A percentile compares a stretch with the other conserved stretches of the same genome.
phyloP scores from a whole-genome alignment of 2,888 invertebrate genomes.

The Cryptocheilus praepositus region DNA sequence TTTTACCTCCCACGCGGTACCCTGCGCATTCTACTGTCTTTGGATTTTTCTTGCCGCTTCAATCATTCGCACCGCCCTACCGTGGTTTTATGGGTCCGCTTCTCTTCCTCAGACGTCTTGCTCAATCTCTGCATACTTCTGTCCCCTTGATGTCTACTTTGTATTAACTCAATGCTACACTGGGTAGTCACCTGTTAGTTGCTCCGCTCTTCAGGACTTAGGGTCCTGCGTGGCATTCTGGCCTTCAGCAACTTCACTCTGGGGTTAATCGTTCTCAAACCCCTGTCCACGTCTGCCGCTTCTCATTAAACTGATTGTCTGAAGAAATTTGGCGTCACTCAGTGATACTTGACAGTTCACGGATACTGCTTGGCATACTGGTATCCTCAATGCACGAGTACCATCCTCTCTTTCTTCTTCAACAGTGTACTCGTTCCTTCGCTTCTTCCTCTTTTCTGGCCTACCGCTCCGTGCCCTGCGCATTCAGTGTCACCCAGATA shows the following conservation, averaged over 20 bases:
- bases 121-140: neutral
- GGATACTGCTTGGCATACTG: slow-evolving; percentile 72
- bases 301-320: too few relatives aligned
- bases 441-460: slow-evolving; percentile 11
- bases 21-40: slow-evolving; percentile 20
- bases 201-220: too few relatives aligned
- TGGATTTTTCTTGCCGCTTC: slow-evolving; percentile 18
- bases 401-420: slow-evolving; percentile 67
- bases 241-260: too few relatives aligned
- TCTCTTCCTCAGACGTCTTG: slow-evolving; percentile 3
- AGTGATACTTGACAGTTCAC: slow-evolving; percentile 69
- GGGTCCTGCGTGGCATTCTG: too few relatives aligned
- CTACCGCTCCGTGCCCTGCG: slow-evolving; percentile 14
- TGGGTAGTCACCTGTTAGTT: too few relatives aligned
- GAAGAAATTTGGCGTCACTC: too few relatives aligned
- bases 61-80: slow-evolving; percentile 8
- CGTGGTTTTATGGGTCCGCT: too few relatives aligned
- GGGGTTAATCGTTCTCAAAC: too few relatives aligned
- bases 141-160: neutral
- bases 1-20: slow-evolving; percentile 15
- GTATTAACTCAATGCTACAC: neutral
- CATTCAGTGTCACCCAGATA: slow-evolving; percentile 12
- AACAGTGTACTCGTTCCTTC: slow-evolving; percentile 49
- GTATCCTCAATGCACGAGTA: slow-evolving; percentile 70
- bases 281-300: too few relatives aligned